Evolutionary conservation across 2,888 invertebrate genomes (phyloP), one percentile per base, ranked within the genome.

Genomic region (Hartigia nigra): DNA sequence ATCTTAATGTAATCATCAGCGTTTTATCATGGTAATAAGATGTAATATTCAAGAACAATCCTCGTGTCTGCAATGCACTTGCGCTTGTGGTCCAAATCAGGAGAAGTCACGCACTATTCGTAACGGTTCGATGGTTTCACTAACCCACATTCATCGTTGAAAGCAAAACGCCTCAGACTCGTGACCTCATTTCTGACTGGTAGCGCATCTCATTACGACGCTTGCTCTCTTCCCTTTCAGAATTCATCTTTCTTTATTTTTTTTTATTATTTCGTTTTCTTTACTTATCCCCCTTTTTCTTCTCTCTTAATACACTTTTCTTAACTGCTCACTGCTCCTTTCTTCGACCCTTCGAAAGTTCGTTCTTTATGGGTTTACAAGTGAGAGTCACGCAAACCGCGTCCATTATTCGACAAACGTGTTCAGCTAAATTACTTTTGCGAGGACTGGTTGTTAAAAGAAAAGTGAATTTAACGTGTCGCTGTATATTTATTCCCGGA

Each of bases 71-170:
- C 14, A 72, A 31, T 55, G 32, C 34, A 34, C 72, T 72, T 81
- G 74, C 72, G 84, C 84, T 84, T 84, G 81, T 83, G 83, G 83
- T 86, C 86, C 80, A 84, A 85, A 85, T 86, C 76, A 83, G 85
- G 84, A 86, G 82, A 84, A 84, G 86, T 85, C 85, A 85, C 82
- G 86, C 86, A 84, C 84, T 84, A 83, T 82, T 81, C 85, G 87
- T 88, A 89, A 89, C 88, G 88, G 88, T 87, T 83, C 83, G 86
- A 81, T 88, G 87, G 89, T 91, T 91, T 91, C 91, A 91, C 91
- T 91, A 91, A 91, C 91, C 91, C 90, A 91, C 90, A 91, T 91
- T 88, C 81, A 82, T 83, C 87, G 89, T 88, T 90, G 90, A 91
- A 91, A 91, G 91, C 88, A 90, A 91, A 91, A 91, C 90, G 89